Base-by-base conservation (phyloP, 2,113 vertebrate species). In the Motacilla tschutschensis region DNA sequence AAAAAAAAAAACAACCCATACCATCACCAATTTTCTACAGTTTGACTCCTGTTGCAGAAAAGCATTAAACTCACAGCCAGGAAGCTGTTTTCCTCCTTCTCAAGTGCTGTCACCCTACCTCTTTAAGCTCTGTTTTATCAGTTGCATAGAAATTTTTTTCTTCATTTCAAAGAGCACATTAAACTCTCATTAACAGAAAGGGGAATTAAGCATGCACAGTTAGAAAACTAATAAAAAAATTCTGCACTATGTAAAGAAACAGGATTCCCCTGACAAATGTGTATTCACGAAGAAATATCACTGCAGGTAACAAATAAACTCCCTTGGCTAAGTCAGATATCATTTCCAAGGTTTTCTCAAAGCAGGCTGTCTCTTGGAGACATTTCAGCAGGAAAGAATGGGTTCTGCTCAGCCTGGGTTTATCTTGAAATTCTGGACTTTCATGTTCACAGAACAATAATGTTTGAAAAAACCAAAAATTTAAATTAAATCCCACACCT, bases 101-200 rank as follows among this genome's bases (percentile, higher is more conserved):
- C 3, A 5, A 77, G 63, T 69, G 79, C 6, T 79, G 65, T 80
- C 77, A 80, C 78, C 35, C 60, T 71, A 50, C 28, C 38, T 55
- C 40, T 85, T 94, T 91, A 88, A 90, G 81, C 29, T 91, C 57
- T 90, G 46, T 57, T 93, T 79, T 93, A 85, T 82, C 87, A 90
- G 72, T 87, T 62, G 31, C 46, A 38, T 28, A 69, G 64, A 87
- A 54, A 5, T 40, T 75, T 24, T 84, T 78, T 85, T 54, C 63
- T 85, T 78, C 35, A 60, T 95, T 90, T 95, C 94, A 91, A 87
- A 91, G 70, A 94, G n/a, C 48, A 91, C 57, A 74, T 92, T 90
- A 87, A 93, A 92, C 86, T 94, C 91, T 90, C 90, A 91, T 96
- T 95, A 96, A 92, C 82, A 33, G 88, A 94, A 92, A 93, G 67